These are phyloP conservation scores for Copsychus sechellarum DNA, from an alignment of 2,113 vertebrate genomes.

Conservation along the genomic window DNA sequence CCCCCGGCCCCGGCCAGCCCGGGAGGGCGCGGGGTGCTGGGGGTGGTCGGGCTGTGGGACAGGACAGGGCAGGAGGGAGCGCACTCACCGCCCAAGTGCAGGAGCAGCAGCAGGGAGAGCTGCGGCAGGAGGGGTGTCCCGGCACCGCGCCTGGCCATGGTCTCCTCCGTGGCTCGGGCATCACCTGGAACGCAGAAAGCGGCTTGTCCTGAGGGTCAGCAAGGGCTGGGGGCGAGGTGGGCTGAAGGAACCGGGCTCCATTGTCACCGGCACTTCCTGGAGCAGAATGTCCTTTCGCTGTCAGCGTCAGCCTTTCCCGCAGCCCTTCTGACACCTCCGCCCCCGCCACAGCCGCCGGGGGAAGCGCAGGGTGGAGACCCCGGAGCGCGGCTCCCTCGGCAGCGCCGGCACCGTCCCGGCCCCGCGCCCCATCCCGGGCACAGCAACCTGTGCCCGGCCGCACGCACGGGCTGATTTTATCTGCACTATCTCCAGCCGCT, in stretches of 20 bases:
- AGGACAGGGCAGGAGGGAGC: neutral
- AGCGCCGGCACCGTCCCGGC: accelerated
- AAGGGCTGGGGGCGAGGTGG: neutral
- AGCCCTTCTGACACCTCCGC: neutral
- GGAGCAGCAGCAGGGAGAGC: constrained; percentile 24
- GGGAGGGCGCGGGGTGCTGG: accelerated
- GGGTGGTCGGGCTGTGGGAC: neutral
- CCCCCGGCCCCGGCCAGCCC: accelerated
- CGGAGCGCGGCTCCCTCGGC: neutral
- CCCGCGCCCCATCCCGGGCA: neutral
- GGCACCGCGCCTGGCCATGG: neutral
- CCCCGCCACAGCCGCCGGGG: neutral
- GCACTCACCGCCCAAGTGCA: constrained; percentile 24
- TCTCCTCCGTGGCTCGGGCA: neutral
- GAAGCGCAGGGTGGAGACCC: accelerated
- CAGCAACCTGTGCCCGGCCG: accelerated
- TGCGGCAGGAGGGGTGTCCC: neutral
- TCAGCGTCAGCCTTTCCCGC: neutral
- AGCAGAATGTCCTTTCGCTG: neutral
- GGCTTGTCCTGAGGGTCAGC: neutral
- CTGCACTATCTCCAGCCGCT: neutral
- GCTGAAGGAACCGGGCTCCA: neutral
- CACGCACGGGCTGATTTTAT: neutral
- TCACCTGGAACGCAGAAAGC: constrained; percentile 13
- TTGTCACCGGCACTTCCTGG: neutral